These are phyloP conservation scores for Gasteruption jaculator DNA, from an alignment of 2,888 invertebrate species.

Conservation along the genomic window DNA sequence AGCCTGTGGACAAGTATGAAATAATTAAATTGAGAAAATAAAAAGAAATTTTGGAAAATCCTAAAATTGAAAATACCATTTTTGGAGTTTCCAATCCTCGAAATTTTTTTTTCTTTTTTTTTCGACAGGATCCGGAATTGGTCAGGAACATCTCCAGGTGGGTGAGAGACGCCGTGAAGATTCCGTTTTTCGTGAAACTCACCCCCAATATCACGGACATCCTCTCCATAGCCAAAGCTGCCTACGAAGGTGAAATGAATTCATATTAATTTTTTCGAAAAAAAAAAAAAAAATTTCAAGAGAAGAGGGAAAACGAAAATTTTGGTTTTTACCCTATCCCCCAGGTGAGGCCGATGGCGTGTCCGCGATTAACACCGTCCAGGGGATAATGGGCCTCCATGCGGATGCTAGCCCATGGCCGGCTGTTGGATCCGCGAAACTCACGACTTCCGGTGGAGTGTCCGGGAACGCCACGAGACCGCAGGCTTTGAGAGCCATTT, in stretches of 20 bases:
- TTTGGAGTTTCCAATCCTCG: background rate
- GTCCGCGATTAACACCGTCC: slow-evolving; percentile 96
- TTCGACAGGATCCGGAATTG: slow-evolving; percentile 77
- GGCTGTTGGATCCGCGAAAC: slow-evolving; percentile 72
- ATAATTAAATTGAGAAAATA: background rate
- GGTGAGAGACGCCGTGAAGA: slow-evolving; percentile 80
- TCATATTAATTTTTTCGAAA: too few relatives aligned
- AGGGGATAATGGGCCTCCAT: slow-evolving; percentile 85
- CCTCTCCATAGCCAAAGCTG: slow-evolving; percentile 82
- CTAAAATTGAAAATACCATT: background rate
- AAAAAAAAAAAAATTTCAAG: too few relatives aligned
- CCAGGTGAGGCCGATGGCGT: slow-evolving; percentile 90
- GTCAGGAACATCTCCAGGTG: slow-evolving; percentile 87
- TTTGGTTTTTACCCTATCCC: too few relatives aligned
- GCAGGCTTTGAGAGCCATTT: slow-evolving; percentile 87
- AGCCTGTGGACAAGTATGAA: slow-evolving; percentile 89
- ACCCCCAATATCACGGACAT: slow-evolving; percentile 98
- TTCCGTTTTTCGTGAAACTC: slow-evolving; percentile 95
- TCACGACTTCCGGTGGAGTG: slow-evolving; percentile 92
- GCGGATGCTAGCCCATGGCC: slow-evolving; percentile 89
- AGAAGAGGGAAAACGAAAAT: too few relatives aligned
- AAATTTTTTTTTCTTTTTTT: slow-evolving; percentile 4
- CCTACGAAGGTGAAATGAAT: slow-evolving; percentile 77
- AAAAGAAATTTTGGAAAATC: background rate
- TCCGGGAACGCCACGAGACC: slow-evolving; percentile 92